phyloP scores from a whole-genome alignment of 2,113 vertebrate species.

The Octodon degus region DNA sequence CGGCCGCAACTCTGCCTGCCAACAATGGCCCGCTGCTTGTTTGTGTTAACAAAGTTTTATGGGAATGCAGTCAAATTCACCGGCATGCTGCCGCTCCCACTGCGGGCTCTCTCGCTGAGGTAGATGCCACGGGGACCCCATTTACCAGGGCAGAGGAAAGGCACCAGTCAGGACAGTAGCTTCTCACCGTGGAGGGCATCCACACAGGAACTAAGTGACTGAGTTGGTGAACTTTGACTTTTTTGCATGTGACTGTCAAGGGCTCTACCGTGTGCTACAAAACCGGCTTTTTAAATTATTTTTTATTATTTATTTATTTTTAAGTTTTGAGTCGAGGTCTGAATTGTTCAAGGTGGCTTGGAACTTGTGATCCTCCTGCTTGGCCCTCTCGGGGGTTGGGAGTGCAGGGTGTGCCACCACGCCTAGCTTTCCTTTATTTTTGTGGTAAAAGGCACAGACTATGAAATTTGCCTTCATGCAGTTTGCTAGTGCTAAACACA shows the following conservation, averaged over 20 bases:
- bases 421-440: neutral
- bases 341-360: neutral
- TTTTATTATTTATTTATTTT: no score
- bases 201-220: neutral
- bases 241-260: neutral
- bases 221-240: neutral
- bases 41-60: conserved; percentile 51
- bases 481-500: neutral
- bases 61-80: neutral
- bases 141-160: neutral
- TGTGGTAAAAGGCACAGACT: neutral
- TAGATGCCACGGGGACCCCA: neutral
- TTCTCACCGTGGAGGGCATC: neutral
- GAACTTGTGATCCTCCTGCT: no score
- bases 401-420: neutral
- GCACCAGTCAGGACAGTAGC: neutral
- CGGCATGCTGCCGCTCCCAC: neutral
- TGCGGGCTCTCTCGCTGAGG: neutral
- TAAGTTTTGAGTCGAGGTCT: neutral
- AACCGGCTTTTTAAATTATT: neutral
- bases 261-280: neutral
- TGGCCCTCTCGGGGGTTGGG: neutral
- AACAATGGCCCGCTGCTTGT: neutral
- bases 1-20: neutral
- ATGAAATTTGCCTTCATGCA: neutral